Base-by-base conservation (phyloP, 2,797 vertebrate species). In the Melanotaenia pygmaea region DNA sequence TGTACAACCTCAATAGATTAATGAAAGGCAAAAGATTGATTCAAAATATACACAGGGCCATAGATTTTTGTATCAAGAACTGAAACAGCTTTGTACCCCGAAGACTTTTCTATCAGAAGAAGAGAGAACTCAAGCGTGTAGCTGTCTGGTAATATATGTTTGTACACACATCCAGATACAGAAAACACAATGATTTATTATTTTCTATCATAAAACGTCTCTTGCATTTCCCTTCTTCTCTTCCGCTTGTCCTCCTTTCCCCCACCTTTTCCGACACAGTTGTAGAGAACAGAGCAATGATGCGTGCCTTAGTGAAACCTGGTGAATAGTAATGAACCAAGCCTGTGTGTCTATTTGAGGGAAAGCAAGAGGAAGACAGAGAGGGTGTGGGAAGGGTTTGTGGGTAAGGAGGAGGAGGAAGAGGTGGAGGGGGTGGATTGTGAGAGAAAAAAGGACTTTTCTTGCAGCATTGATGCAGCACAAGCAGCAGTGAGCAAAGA, bases 281-380 rank as follows among this genome's bases (percentile, higher is more conserved):
- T 84, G 82, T 86, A 77, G 86, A 81, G 90, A 86, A 86, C 82
- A 40, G 88, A 82, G 91, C 89, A 91, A 84, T 79, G 89, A 89
- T 94, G 92, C 82, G 79, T 92, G 87, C 90, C 93, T 93, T 73
- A 79, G 90, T 89, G 92, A 91, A 90, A 94, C 91, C 91, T 92
- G 91, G 89, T 94, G 94, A 94, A 94, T 94, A 94, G 92, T 94
- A 94, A 95, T 95, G 94, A 95, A 94, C 86, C 85, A 28, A 88
- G 87, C 82, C 91, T 91, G 88, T 90, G 94, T 92, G 92, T 94
- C 92, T 94, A 89, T 94, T 92, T 93, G 89, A 88, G 90, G 84
- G 90, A 82, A 87, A 86, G 89, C 77, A 64, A 86, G 86, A 91
- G 89, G 67, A 83, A 87, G 82, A 82, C 78, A 43, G 78, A 80